Conservation (phyloP, 1,140 invertebrate genomes). For the Pissodes strobi region DNA sequence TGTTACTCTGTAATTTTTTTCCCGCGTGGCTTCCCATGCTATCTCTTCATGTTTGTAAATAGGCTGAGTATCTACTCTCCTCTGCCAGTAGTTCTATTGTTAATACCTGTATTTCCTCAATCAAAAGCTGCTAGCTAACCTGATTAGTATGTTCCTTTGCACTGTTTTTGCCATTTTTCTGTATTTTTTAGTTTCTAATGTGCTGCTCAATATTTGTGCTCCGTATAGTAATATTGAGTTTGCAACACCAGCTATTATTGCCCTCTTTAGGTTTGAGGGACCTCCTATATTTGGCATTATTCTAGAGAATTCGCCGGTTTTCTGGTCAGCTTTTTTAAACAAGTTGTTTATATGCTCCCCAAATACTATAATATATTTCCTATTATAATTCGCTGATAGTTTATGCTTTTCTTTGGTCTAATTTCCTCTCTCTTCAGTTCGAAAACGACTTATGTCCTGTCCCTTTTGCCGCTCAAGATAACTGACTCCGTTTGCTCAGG, state of each 20-base stretch:
- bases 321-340: slow-evolving; percentile 2
- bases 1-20: too few species aligned
- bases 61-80: too few species aligned
- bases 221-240: slow-evolving; percentile 25
- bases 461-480: slow-evolving; percentile 7
- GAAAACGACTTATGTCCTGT: neutral
- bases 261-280: neutral
- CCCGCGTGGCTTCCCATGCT: too few species aligned
- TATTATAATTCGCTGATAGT: slow-evolving; percentile 14
- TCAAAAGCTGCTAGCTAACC: slow-evolving; percentile 14
- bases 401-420: neutral
- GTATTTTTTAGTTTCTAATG: slow-evolving; percentile 7
- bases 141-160: slow-evolving; percentile 18
- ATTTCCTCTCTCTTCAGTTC: neutral
- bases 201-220: slow-evolving; percentile 14
- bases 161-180: slow-evolving; percentile 3
- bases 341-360: neutral
- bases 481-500: slow-evolving; percentile 12
- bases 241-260: neutral
- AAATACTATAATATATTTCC: slow-evolving; percentile 1
- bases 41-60: too few species aligned
- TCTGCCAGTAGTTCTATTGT: too few species aligned
- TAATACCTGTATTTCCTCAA: too few species aligned
- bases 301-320: neutral
- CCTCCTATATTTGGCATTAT: slow-evolving; percentile 26